These are phyloP conservation scores for Chloropsis cyanopogon DNA, from an alignment of 2,113 vertebrate genomes.

Conservation along the genomic window DNA sequence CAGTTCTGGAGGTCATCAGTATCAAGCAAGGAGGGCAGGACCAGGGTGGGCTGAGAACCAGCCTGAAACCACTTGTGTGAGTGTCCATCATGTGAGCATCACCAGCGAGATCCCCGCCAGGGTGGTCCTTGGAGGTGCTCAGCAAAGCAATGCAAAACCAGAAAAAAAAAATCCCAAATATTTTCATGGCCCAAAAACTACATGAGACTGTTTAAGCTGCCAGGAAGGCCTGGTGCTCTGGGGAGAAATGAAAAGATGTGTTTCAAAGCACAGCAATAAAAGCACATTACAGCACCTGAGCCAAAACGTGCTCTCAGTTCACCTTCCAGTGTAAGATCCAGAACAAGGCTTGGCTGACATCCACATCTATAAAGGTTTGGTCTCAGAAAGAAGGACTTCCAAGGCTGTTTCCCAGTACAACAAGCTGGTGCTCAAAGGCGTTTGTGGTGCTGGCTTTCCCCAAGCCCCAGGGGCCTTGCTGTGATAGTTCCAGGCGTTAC, in stretches of 20 bases:
- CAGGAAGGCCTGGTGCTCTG: not conserved
- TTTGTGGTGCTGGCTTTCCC: not conserved
- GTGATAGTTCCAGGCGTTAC: not conserved
- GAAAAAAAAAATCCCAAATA: not conserved
- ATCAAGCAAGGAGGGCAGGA: not conserved
- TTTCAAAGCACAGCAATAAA: slow-evolving; percentile 49
- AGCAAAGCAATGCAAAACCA: not conserved
- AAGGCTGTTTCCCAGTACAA: not conserved
- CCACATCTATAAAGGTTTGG: not conserved
- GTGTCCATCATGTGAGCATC: not conserved
- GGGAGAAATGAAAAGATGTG: slow-evolving; percentile 14
- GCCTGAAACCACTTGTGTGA: accelerated
- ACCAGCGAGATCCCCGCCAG: not conserved
- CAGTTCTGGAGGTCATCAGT: accelerated
- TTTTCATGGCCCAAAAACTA: not conserved
- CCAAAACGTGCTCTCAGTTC: slow-evolving; percentile 32
- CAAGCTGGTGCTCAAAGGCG: not conserved
- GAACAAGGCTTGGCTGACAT: not conserved
- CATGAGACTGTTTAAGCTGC: not conserved
- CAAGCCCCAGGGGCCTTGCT: not conserved
- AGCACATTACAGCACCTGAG: slow-evolving; percentile 1
- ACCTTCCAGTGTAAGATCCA: slow-evolving; percentile 36
- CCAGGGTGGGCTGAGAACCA: not conserved
- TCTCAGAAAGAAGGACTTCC: not conserved
- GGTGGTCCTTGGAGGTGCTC: not conserved